Base-by-base conservation (phyloP, 2,113 vertebrate species). In the Turnix velox region DNA sequence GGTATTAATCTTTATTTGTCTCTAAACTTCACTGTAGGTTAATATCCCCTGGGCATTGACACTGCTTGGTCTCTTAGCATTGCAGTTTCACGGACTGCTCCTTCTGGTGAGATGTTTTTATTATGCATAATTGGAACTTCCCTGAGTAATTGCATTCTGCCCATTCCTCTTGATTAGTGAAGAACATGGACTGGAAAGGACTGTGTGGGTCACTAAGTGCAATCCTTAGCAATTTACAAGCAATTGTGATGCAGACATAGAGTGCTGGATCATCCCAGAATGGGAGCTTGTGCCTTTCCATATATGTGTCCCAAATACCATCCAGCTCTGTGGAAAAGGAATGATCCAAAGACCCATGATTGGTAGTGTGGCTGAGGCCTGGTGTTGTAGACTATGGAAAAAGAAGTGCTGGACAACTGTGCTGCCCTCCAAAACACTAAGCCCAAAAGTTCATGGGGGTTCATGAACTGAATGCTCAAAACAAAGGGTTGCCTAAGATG, bases 1-100 rank as follows among this genome's bases (percentile, higher is more conserved):
- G 13, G 17, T 68, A 91, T 91, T 89, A 88, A 81, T 93, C 92
- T 91, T 58, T 68, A 86, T 95, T 94, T 96, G 49, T 65, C 87
- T 90, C 63, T 61, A 39, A 88, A 84, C 27, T 81, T 72, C 57
- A 33, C 48, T 84, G 61, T 31, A 69, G 45, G 25, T 72, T 91
- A 73, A 73, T 65, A 69, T 79, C 84, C 52, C 81, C 57, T 46
- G 83, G 68, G 37, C 57, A 35, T 30, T 86, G 37, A 61, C 40
- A 10, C 31, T 78, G 23, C 69, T 87, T 61, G 14, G 40, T 91
- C 37, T 92, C 68, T 68, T 58, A n/a, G 40, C 72, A n/a, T 27
- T 68, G 62, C 42, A 3, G 1, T 51, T 88, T 84, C 69, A 63
- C 8, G 6, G 59, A 7, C 51, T 71, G 54, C n/a, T 94, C 30